A percentile compares a stretch with the other conserved stretches of the same genome.
These are phyloP conservation scores for Molorchus minor DNA, from an alignment of 2,888 invertebrate species.

Conservation along the genomic window DNA sequence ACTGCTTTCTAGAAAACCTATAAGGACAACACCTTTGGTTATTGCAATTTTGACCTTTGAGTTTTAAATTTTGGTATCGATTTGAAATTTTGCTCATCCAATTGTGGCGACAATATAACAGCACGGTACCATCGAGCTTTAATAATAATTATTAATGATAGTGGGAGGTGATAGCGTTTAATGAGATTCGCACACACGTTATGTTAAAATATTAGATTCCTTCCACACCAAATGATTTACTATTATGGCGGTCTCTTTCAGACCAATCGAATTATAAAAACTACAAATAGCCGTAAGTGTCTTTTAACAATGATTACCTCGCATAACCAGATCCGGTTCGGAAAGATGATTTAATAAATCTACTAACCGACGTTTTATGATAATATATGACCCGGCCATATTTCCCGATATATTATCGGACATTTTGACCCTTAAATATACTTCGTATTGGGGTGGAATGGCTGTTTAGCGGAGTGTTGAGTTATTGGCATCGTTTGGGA, in stretches of 20 bases:
- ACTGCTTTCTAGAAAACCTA: too few relatives aligned
- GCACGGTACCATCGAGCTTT: too few relatives aligned
- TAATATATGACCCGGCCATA: constrained; percentile 58
- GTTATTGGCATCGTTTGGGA: constrained; percentile 56
- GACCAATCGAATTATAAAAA: constrained; percentile 50
- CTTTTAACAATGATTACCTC: constrained; percentile 60
- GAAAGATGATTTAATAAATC: constrained; percentile 62
- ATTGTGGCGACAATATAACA: too few relatives aligned
- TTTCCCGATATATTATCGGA: constrained; percentile 35
- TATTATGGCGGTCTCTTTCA: constrained; percentile 28
- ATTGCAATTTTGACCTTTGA: too few relatives aligned
- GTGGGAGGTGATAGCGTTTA: too few relatives aligned
- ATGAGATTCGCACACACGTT: too few relatives aligned
- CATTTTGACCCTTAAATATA: constrained; percentile 11
- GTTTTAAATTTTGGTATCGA: too few relatives aligned
- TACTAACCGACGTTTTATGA: constrained; percentile 63
- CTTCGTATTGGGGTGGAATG: constrained; percentile 31
- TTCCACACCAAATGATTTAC: constrained; percentile 35
- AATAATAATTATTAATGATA: too few relatives aligned
- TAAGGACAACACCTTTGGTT: too few relatives aligned
- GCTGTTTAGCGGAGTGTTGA: constrained; percentile 51
- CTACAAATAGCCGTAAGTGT: constrained; percentile 50
- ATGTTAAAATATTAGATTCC: constrained; percentile 31
- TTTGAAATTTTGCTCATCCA: too few relatives aligned
- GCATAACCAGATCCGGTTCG: constrained; percentile 58